phyloP scores from a whole-genome alignment of 2,113 vertebrate genomes.

The Glaucidium brasilianum region DNA sequence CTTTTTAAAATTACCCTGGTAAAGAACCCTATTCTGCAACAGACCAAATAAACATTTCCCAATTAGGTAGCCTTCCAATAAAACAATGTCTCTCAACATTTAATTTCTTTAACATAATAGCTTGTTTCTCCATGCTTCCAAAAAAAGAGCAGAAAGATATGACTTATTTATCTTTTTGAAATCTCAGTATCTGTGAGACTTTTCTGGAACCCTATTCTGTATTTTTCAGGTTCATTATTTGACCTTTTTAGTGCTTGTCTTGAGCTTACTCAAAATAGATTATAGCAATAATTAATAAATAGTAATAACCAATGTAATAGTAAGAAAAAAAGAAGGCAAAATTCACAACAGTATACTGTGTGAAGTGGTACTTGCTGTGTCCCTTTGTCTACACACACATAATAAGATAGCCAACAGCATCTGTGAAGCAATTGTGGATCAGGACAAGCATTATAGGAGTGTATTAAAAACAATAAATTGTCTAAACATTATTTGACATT shows the following conservation, averaged over 20 bases:
- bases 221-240: neutral
- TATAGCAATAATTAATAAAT: neutral
- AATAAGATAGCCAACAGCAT: neutral
- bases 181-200: neutral
- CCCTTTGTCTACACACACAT: neutral
- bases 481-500: neutral
- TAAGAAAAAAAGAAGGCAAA: neutral
- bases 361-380: neutral
- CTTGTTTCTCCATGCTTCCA: neutral
- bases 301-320: neutral
- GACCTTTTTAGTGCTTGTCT: neutral
- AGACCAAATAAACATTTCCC: neutral
- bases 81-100: neutral
- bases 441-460: neutral
- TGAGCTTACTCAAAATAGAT: neutral
- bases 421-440: neutral
- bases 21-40: neutral
- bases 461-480: neutral
- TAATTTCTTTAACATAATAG: neutral
- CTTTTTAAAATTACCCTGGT: neutral
- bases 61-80: neutral
- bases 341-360: neutral
- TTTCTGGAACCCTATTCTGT: neutral
- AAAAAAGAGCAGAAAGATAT: neutral
- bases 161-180: neutral